Conservation (phyloP, 64 coral and sea anemone genomes). For the Montipora foliosa region DNA sequence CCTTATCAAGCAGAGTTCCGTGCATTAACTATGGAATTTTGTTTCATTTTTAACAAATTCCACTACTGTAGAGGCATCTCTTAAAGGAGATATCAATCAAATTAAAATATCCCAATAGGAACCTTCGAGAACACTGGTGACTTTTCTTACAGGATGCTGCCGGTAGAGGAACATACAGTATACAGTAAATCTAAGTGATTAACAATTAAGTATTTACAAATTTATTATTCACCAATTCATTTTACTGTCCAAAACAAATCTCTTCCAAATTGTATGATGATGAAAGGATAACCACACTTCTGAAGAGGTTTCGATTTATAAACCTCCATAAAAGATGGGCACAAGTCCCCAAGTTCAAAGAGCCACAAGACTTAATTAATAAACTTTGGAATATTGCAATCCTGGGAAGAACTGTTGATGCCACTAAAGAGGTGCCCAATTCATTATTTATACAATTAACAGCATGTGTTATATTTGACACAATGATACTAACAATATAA, state of each 20-base stretch:
- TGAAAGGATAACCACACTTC: not conserved
- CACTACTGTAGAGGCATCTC: too few relatives aligned
- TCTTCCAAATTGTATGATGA: not conserved
- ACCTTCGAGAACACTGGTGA: not conserved
- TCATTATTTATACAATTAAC: not conserved
- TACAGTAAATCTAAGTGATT: not conserved
- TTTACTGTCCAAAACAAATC: not conserved
- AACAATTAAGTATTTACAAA: conserved; percentile 43
- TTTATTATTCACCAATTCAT: conserved; percentile 13
- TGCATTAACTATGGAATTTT: not conserved
- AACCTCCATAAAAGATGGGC: not conserved
- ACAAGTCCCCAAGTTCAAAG: not conserved
- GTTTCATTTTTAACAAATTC: not conserved
- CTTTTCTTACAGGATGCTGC: not conserved
- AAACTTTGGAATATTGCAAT: not conserved
- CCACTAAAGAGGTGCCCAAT: not conserved
- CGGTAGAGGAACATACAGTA: not conserved
- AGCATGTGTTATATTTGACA: not conserved
- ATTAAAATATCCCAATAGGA: not conserved
- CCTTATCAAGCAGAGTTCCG: not conserved
- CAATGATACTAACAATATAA: not conserved
- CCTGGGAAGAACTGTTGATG: not conserved
- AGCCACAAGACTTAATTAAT: not conserved
- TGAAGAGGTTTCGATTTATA: not conserved
- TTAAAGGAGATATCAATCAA: too few relatives aligned